Base-by-base conservation (phyloP, 2,113 vertebrate species). In the Noturus placidus region DNA sequence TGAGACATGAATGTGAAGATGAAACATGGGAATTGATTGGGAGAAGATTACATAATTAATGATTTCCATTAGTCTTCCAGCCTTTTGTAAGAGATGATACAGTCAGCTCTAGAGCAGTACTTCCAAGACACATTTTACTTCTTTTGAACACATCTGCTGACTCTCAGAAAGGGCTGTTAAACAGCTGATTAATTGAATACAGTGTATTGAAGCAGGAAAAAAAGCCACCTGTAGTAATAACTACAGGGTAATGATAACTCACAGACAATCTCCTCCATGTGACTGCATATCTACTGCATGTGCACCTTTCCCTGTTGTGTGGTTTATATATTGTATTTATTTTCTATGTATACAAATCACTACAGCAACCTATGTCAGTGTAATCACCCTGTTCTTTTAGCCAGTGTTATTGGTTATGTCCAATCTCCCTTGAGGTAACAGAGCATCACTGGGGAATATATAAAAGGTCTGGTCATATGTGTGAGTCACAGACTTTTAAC, bases 181-280 rank as follows among this genome's bases (percentile, higher is more conserved):
- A 69, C 50, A 69, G n/a, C 65, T 69, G 46, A 70, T 84, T 84
- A 70, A 69, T 22, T 25, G 65, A 69, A 52, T 67, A n/a, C 63
- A 50, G 82, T 69, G 65, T 70, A 70, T 56, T 70, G 42, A 52
- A 42, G 38, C 35, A 50, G 50, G 27, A 54, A 84, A 57, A n/a
- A n/a, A n/a, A n/a, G n/a, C n/a, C n/a, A n/a, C n/a, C n/a, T n/a
- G n/a, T n/a, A n/a, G n/a, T n/a, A n/a, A 27, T 57, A n/a, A 1
- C 4, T 35, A 19, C n/a, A 19, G 30, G 17, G 61, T 42, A 52
- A 15, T 46, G 46, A 56, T 79, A 56, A 19, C 30, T 35, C 9
- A 54, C 17, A 46, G 13, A 82, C 2, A 65, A 15, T 63, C 11
- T 82, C 3, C 33, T 42, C 65, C 17, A 42, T 33, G 20, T 50